phyloP scores from a whole-genome alignment of 2,113 vertebrate species.

The Corythornis cristatus region DNA sequence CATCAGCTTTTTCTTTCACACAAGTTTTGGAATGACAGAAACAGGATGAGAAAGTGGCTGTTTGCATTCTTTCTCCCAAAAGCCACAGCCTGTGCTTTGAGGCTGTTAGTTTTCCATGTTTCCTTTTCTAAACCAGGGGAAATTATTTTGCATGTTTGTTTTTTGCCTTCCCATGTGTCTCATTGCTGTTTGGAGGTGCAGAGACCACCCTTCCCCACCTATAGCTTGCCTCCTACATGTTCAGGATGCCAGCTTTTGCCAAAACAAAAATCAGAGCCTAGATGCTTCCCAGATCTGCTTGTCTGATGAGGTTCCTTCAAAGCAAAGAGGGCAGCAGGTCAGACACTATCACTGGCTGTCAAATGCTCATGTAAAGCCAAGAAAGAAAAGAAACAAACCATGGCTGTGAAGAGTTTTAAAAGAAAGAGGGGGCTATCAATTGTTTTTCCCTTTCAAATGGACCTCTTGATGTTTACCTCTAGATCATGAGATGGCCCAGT shows the following conservation, averaged over 20 bases:
- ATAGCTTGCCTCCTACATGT: not conserved
- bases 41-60: conserved; percentile 10
- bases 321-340: not conserved
- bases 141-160: not conserved
- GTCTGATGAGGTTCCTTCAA: not conserved
- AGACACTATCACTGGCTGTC: not conserved
- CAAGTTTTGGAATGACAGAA: not conserved
- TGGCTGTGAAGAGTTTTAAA: not conserved
- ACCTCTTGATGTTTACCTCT: not conserved
- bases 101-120: not conserved
- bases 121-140: not conserved
- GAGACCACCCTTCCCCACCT: not conserved
- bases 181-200: not conserved
- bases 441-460: not conserved
- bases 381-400: not conserved
- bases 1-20: conserved; percentile 2
- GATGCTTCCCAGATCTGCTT: not conserved
- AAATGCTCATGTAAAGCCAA: not conserved
- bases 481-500: fast-evolving
- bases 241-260: not conserved
- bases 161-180: not conserved
- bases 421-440: fast-evolving
- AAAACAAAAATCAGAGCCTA: not conserved
- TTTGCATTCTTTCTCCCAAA: not conserved
- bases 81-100: not conserved